Conservation (phyloP, 2,113 vertebrate species). For the Myiagra hebetior region DNA sequence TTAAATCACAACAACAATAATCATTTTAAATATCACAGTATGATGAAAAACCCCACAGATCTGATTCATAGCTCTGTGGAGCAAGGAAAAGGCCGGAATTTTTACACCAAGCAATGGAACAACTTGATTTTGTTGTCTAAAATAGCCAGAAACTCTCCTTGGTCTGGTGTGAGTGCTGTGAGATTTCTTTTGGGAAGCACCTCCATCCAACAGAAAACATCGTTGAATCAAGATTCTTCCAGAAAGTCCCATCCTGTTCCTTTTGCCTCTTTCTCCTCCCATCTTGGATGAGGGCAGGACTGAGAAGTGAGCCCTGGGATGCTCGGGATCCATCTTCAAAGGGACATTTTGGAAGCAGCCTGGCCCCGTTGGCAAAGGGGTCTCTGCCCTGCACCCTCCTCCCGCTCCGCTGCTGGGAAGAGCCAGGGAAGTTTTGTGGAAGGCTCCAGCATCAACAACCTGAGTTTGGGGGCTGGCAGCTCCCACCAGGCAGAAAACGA, state of each 20-base stretch:
- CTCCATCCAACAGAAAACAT: neutral
- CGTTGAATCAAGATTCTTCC: neutral
- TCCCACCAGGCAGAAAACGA: neutral
- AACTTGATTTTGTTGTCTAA: neutral
- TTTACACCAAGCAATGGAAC: neutral
- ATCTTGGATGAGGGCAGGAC: neutral
- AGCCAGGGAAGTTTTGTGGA: neutral
- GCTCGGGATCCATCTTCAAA: neutral
- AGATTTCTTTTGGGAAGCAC: neutral
- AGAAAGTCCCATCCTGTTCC: neutral
- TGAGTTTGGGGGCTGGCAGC: neutral
- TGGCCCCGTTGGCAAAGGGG: fast-evolving
- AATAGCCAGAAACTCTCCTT: neutral
- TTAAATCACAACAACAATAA: neutral
- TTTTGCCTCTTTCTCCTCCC: neutral
- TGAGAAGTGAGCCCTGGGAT: neutral
- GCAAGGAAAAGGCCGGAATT: neutral
- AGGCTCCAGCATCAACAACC: neutral
- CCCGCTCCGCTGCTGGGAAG: fast-evolving
- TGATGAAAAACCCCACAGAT: fast-evolving
- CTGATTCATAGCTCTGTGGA: neutral
- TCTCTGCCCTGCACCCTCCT: neutral
- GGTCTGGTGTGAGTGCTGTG: neutral
- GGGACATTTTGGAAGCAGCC: neutral
- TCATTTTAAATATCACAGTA: neutral